Evolutionary conservation across 1,140 invertebrate genomes (phyloP).

Genomic region (Augochlora pura): DNA sequence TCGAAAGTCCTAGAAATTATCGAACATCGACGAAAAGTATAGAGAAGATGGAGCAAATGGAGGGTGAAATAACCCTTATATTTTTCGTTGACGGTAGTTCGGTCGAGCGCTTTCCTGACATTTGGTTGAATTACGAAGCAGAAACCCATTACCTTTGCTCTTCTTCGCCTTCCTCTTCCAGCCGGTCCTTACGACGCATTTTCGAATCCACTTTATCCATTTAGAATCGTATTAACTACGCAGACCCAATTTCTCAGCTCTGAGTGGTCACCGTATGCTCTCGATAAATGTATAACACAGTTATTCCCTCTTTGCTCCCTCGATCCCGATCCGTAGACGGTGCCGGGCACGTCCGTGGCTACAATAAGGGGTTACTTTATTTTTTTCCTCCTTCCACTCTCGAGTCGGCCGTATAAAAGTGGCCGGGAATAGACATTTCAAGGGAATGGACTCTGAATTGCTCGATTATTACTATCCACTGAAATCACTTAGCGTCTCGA

Average conservation of each 20-base stretch:
- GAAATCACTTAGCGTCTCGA: slow-evolving; percentile 41
- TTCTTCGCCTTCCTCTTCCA: not conserved
- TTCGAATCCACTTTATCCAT: slow-evolving; percentile 60
- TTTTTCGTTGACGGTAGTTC: slow-evolving; percentile 11
- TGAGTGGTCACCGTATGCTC: slow-evolving; percentile 14
- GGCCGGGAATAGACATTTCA: slow-evolving; percentile 41
- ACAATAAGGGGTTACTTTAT: slow-evolving; percentile 59
- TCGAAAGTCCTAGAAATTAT: slow-evolving; percentile 5
- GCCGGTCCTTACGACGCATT: not conserved
- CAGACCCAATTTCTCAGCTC: slow-evolving; percentile 19
- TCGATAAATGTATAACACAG: slow-evolving; percentile 55
- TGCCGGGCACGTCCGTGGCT: slow-evolving; percentile 44
- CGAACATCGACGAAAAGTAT: not conserved
- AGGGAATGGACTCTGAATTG: slow-evolving; percentile 75
- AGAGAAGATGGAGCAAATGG: slow-evolving; percentile 26
- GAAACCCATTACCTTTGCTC: slow-evolving; percentile 38
- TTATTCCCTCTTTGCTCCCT: slow-evolving; percentile 52
- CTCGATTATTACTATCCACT: slow-evolving; percentile 55
- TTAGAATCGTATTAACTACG: slow-evolving; percentile 64
- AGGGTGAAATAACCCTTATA: slow-evolving; percentile 32
- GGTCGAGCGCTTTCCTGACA: slow-evolving; percentile 46
- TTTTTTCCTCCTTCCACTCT: slow-evolving; percentile 26
- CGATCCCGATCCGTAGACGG: slow-evolving; percentile 3
- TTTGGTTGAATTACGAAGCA: slow-evolving; percentile 61
- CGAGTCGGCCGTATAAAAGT: slow-evolving; percentile 9